Percentiles rank a stretch among this genome's conserved stretches.
Conservation (phyloP, 2,113 vertebrate species). For the Capreolus pygargus region DNA sequence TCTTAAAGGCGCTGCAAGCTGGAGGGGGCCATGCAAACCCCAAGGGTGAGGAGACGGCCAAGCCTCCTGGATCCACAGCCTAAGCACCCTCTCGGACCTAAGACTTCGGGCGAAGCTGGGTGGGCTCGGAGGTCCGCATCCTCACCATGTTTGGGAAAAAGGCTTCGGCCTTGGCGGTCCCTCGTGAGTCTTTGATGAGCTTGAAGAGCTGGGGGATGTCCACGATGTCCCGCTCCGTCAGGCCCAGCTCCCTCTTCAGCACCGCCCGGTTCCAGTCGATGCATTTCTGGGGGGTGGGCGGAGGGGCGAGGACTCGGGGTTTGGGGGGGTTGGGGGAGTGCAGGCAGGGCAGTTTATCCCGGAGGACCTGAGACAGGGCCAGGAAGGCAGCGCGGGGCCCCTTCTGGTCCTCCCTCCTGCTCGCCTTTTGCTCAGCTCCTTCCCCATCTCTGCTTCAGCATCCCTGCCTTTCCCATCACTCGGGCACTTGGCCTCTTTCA, state of each 20-base stretch:
- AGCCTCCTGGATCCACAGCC: too few relatives aligned
- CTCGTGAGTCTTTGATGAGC: accelerated
- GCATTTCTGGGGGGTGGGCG: slow-evolving; percentile 77
- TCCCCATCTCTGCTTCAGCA: not conserved
- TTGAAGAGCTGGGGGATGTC: slow-evolving; percentile 92
- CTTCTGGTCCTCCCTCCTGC: not conserved
- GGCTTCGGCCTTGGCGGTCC: slow-evolving; percentile 74
- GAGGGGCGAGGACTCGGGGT: accelerated
- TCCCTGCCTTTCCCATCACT: not conserved
- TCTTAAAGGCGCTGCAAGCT: not conserved
- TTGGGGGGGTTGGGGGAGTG: not conserved
- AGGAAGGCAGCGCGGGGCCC: accelerated
- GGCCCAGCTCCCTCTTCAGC: slow-evolving; percentile 87
- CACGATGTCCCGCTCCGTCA: slow-evolving; percentile 87
- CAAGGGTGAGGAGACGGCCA: too few relatives aligned
- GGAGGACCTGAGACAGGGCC: not conserved
- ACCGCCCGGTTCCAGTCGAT: slow-evolving; percentile 90
- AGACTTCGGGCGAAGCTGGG: accelerated
- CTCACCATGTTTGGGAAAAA: slow-evolving; percentile 92
- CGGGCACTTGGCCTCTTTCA: not conserved
- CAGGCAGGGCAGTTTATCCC: accelerated
- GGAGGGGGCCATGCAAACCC: accelerated
- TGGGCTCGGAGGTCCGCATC: accelerated
- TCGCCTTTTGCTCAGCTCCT: not conserved
- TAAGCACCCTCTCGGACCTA: accelerated